Evolutionary conservation across 2,113 vertebrate species (phyloP), one percentile per base, ranked within the genome.

Genomic region (Forbesichthys papilliferus): DNA sequence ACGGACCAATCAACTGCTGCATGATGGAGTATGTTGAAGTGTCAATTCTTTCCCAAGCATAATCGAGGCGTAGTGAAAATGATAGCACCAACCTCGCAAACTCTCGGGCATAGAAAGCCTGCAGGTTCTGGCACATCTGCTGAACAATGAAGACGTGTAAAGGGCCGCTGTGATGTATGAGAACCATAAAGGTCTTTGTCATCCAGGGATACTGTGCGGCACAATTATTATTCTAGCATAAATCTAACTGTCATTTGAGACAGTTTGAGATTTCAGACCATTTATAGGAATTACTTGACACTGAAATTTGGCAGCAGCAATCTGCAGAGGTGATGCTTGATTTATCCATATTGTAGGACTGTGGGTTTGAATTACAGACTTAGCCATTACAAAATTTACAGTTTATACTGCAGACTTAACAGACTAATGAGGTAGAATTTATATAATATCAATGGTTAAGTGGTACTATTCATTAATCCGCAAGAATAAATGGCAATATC

Each of bases 81-180:
- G 78, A 84, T 68, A 76, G 81, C 83, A 61, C 52, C 58, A 48
- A 13, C 11, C 54, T 46, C 71, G 74, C 71, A 20, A 77, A 79
- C 68, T 57, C 66, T 47, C 61, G 62, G 54, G 14, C 64, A 13
- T 18, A 69, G 75, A 77, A 55, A 69, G 46, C 69, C 82, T 80
- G 82, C 83, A 83, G 81, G 83, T 84, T 81, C 68, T 54, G 58
- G 66, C 72, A 75, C 73, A 80, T 82, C 71, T 54, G 46, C 58
- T 0, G 27, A 83, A 84, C 75, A 82, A 77, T 74, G 67, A 73
- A 36, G n/a, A 64, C 47, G 72, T 74, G 72, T 71, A 33, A 57
- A 71, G 67, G 34, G 18, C 53, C 12, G 53, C 34, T 71, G 33
- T 79, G 73, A 82, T 77, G 73, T 64, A 66, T 48, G 69, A 74